These are phyloP conservation scores for Sinonovacula constricta DNA, from an alignment of 1,140 invertebrate genomes.

Conservation along the genomic window DNA sequence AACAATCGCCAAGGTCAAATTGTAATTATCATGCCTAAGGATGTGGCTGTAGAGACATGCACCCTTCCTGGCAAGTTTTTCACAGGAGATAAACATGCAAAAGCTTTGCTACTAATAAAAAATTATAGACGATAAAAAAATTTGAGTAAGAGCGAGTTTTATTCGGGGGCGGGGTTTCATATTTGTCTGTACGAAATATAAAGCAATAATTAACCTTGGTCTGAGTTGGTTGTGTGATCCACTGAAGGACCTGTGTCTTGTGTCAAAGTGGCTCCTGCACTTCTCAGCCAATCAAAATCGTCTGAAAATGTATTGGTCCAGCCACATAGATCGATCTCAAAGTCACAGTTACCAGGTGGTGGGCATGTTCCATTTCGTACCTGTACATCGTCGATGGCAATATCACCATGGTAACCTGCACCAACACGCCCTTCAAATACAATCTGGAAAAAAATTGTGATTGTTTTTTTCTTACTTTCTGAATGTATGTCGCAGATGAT, in stretches of 20 bases:
- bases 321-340: constrained; percentile 74
- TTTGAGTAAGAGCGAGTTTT: no score
- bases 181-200: no score
- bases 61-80: neutral
- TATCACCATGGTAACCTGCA: constrained; percentile 68
- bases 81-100: no score
- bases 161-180: no score
- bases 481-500: no score
- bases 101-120: no score
- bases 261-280: constrained; percentile 66
- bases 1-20: neutral
- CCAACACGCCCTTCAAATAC: constrained; percentile 70
- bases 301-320: constrained; percentile 65
- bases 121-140: no score
- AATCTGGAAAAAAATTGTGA: constrained; percentile 58
- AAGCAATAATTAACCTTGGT: no score
- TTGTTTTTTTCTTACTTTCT: no score
- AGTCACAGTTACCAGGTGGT: constrained; percentile 70
- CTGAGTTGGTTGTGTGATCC: constrained; percentile 74
- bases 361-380: constrained; percentile 60
- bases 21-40: no score
- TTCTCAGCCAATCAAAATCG: constrained; percentile 73
- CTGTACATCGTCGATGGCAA: constrained; percentile 76
- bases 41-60: no score
- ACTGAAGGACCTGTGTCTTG: constrained; percentile 66